Evolutionary conservation across 2,113 vertebrate species (phyloP).

Genomic region (Raja brachyura): DNA sequence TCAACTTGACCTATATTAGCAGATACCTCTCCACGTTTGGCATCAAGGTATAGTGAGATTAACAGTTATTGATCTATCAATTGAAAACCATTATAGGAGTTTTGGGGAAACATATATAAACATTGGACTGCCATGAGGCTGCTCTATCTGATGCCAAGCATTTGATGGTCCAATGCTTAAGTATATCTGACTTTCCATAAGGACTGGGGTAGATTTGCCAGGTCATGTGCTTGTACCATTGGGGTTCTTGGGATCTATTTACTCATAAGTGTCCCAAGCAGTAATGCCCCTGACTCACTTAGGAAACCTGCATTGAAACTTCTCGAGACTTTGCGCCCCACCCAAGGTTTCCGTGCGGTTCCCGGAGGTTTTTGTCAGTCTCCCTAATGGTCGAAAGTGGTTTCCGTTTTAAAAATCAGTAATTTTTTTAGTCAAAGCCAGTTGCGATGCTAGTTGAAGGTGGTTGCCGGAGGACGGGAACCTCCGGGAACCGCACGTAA

Average conservation of each 20-base stretch:
- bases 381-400: too few species aligned
- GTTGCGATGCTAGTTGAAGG: too few species aligned
- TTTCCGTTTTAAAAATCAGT: too few species aligned
- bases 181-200: neutral
- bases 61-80: neutral
- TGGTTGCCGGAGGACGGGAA: too few species aligned
- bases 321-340: too few species aligned
- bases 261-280: neutral
- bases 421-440: too few species aligned
- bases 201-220: neutral
- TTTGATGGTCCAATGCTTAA: neutral
- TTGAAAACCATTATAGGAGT: neutral
- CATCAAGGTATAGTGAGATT: conserved; percentile 42
- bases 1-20: conserved; percentile 43
- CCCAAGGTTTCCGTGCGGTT: too few species aligned
- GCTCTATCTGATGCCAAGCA: neutral
- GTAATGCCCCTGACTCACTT: too few species aligned
- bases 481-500: too few species aligned
- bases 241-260: neutral
- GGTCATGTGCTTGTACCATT: neutral
- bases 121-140: neutral
- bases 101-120: neutral
- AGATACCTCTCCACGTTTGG: conserved; percentile 42
- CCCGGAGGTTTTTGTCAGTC: too few species aligned
- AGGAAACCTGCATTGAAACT: too few species aligned